Conservation (phyloP, 2,888 invertebrate species). For the Drosophila rubida region DNA sequence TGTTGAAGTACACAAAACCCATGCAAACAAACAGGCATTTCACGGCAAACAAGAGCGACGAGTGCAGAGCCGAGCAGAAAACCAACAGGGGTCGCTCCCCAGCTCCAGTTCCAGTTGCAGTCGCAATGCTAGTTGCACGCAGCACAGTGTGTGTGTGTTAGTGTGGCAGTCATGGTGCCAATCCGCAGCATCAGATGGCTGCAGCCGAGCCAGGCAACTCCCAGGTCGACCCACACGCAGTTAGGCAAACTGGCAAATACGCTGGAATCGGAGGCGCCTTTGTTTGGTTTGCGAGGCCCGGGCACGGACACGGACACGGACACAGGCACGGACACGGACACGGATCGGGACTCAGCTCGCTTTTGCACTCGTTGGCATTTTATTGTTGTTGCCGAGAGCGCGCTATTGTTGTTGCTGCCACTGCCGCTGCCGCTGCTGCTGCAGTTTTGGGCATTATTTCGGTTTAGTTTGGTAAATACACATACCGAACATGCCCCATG, state of each 20-base stretch:
- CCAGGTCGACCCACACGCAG: conserved; percentile 62
- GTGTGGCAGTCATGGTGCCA: background rate
- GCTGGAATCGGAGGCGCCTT: conserved; percentile 64
- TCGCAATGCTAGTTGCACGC: conserved; percentile 4
- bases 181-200: conserved; percentile 23
- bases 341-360: conserved; percentile 59
- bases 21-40: conserved; percentile 78
- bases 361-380: conserved; percentile 73
- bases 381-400: conserved; percentile 67
- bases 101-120: background rate
- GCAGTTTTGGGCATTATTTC: conserved; percentile 78
- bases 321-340: conserved; percentile 1
- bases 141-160: too few relatives aligned
- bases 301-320: conserved; percentile 14
- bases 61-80: conserved; percentile 24
- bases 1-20: conserved; percentile 77
- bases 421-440: conserved; percentile 44
- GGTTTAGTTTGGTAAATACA: conserved; percentile 80
- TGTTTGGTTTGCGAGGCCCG: conserved; percentile 60
- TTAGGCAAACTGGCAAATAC: conserved; percentile 74
- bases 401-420: conserved; percentile 50
- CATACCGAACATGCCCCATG: conserved; percentile 57
- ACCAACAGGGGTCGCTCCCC: conserved; percentile 8
- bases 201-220: background rate
- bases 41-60: conserved; percentile 65